Conservation (phyloP, 1,140 invertebrate genomes). For the Hydropsyche tenuis region DNA sequence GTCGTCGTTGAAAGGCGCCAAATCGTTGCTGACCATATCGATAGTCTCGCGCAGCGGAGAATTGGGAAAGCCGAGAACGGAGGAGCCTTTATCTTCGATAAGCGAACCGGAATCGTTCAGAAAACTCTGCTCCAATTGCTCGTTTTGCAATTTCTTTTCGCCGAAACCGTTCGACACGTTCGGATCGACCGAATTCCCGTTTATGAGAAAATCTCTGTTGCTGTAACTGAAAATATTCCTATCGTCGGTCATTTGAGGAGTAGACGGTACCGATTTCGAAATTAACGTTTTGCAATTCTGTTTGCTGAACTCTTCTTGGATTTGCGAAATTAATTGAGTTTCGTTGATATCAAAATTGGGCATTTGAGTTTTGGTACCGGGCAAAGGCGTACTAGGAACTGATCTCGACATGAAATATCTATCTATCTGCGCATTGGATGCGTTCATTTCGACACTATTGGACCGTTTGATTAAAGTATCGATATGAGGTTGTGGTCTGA, state of each 20-base stretch:
- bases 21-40: slow-evolving; percentile 39
- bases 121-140: slow-evolving; percentile 14
- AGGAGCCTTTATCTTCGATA: slow-evolving; percentile 29
- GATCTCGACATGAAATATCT: slow-evolving; percentile 64
- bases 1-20: slow-evolving; percentile 38
- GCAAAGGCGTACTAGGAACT: slow-evolving; percentile 69
- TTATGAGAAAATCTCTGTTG: slow-evolving; percentile 66
- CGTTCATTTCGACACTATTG: slow-evolving; percentile 58
- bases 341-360: slow-evolving; percentile 55
- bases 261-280: slow-evolving; percentile 71
- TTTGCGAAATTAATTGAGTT: slow-evolving; percentile 17
- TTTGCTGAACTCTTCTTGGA: slow-evolving; percentile 19
- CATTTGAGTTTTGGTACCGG: slow-evolving; percentile 56
- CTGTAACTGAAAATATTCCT: slow-evolving; percentile 67
- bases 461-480: slow-evolving; percentile 52
- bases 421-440: slow-evolving; percentile 56
- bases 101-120: background rate
- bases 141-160: slow-evolving; percentile 19
- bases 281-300: slow-evolving; percentile 52
- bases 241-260: slow-evolving; percentile 62
- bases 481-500: slow-evolving; percentile 51
- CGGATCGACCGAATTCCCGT: slow-evolving; percentile 64
- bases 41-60: slow-evolving; percentile 31
- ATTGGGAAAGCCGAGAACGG: slow-evolving; percentile 1
- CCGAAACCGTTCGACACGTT: slow-evolving; percentile 50